Evolutionary conservation across 2,113 vertebrate species (phyloP), one percentile per base, ranked within the genome.

Genomic region (Podocnemis expansa): DNA sequence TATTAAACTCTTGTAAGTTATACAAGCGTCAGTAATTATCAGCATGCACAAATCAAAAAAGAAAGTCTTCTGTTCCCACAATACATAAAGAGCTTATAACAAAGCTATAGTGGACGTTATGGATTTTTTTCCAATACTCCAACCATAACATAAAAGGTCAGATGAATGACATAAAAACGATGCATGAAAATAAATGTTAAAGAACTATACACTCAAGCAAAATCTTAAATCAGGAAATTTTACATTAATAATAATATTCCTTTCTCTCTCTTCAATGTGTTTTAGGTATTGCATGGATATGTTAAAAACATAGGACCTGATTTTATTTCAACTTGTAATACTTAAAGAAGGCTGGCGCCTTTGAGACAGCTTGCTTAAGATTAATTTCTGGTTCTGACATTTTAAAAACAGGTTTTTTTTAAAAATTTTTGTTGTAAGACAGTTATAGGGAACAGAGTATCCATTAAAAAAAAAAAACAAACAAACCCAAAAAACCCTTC

Each of bases 11-110:
- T 41, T 87, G 88, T 41, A 92, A 87, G 13, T 88, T 16, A 8
- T 13, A 89, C 21, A 6, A 87, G 5, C 8, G 43, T 16, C 84
- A 82, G 51, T 73, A 12, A 17, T 19, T 92, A 84, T 6, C 45
- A 84, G 80, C 55, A 6, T 38, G 63, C 4, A 22, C 17, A 55
- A 91, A 93, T 80, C 76, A 88, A 95, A 94, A 88, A 25, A 12
- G 92, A 84, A 67, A 38, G 7, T 17, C 4, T 21, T 70, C 7
- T 51, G 9, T 52, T 95, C 78, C 60, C 34, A 38, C 24, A 87
- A 87, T 8, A 82, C 5, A 78, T 88, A 79, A 14, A 58, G 41
- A 52, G 5, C 43, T 80, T 56, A 12, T 60, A 88, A 47, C 4
- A 95, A 16, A 17, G 19, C 38, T 21, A 29, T n/a, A 56, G 3